Evolutionary conservation across 2,113 vertebrate species (phyloP).

Genomic region (Madoqua kirkii): DNA sequence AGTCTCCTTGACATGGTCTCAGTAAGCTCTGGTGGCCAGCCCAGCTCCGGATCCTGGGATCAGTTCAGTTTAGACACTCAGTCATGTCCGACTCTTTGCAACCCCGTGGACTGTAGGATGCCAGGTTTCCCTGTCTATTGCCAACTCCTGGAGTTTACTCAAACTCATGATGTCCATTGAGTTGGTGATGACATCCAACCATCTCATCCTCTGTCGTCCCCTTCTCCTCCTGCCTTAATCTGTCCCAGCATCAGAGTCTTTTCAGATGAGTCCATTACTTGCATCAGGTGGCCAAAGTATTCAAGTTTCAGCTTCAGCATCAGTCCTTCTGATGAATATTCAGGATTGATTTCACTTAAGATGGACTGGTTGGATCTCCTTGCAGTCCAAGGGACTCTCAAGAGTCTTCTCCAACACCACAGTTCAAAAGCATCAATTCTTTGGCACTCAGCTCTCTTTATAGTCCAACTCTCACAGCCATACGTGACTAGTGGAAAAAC

Average conservation of each 20-base stretch:
- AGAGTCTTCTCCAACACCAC: background rate
- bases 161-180: background rate
- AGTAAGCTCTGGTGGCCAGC: background rate
- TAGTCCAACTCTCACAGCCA: background rate
- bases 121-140: background rate
- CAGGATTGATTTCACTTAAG: background rate
- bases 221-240: background rate
- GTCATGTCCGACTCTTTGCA: background rate
- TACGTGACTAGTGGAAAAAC: background rate
- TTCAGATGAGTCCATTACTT: background rate
- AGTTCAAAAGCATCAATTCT: background rate
- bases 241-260: background rate
- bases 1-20: background rate
- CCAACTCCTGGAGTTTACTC: background rate
- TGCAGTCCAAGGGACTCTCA: background rate
- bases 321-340: background rate
- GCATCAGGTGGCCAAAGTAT: background rate
- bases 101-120: rapidly evolving
- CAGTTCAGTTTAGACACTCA: background rate
- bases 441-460: background rate
- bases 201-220: background rate
- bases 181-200: background rate
- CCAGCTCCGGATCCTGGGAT: background rate
- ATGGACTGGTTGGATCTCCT: background rate
- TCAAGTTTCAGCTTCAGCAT: background rate